Percentiles rank a stretch among this genome's conserved stretches.
Conservation (phyloP, 2,797 vertebrate species). For the Clarias pachynema region DNA sequence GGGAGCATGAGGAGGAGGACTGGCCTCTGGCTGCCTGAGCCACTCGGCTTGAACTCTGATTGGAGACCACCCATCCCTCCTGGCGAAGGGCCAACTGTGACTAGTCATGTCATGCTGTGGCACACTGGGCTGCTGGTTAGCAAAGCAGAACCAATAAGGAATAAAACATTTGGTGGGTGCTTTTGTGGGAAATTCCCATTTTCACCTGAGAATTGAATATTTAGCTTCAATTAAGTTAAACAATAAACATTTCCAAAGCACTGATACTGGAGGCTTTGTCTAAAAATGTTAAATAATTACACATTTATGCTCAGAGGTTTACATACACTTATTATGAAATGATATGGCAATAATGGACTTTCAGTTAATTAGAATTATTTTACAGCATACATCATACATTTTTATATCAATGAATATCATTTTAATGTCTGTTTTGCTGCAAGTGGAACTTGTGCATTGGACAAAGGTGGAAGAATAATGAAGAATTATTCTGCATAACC, state of each 20-base stretch:
- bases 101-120: slow-evolving; percentile 32
- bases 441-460: too few relatives aligned
- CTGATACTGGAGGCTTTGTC: neutral
- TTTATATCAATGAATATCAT: too few relatives aligned
- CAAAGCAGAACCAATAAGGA: slow-evolving; percentile 9
- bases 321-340: too few relatives aligned
- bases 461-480: too few relatives aligned
- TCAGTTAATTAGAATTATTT: too few relatives aligned
- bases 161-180: neutral
- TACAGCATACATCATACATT: too few relatives aligned
- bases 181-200: slow-evolving; percentile 4
- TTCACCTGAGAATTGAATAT: neutral
- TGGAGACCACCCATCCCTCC: slow-evolving; percentile 54
- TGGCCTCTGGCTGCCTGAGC: slow-evolving; percentile 16
- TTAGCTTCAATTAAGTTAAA: neutral
- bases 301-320: neutral
- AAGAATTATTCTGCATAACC: too few relatives aligned
- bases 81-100: slow-evolving; percentile 39
- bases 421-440: too few relatives aligned
- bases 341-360: too few relatives aligned
- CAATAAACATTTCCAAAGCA: neutral
- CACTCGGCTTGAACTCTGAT: slow-evolving; percentile 16
- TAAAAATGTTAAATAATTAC: neutral
- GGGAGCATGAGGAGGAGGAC: slow-evolving; percentile 1
- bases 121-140: slow-evolving; percentile 15